Evolutionary conservation across 2,888 invertebrate species (phyloP), one percentile per base, ranked within the genome.

Genomic region (Camptogramma bilineatum): DNA sequence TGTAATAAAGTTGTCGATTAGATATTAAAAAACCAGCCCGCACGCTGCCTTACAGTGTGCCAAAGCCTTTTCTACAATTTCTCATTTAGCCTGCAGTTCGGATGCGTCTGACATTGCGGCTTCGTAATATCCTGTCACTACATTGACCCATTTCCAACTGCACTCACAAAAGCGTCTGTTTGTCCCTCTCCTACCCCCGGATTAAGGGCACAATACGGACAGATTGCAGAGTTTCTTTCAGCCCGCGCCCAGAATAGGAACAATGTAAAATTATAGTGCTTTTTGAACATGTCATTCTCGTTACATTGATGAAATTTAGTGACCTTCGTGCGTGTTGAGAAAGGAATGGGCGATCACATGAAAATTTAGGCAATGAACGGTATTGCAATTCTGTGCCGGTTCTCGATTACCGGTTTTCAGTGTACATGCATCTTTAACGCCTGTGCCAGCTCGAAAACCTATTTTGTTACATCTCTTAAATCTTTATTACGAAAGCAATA

Each of bases 51-150:
- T 73, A 34, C 39, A 52, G 47, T 39, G 16, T 48, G 34, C 34
- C 48, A 47, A 46, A 55, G 54, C 16, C 54, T 34, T 59, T 85
- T 84, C 77, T 81, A 82, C 84, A 84, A 87, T 90, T 89, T 88
- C 89, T 91, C 90, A 90, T 91, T 90, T 87, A 81, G 84, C 83
- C 79, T 70, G 74, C 78, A 78, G 80, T 83, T 82, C 85, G 86
- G 85, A 77, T 89, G 89, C 82, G 79, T 80, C 80, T 87, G 91
- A 88, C 90, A 77, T 73, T 81, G 88, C 76, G 87, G 88, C 83
- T 88, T 83, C 82, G 90, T 87, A 92, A 92, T 92, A 91, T 92
- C 91, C 91, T 90, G 91, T 85, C 84, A 80, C 79, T 78, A 75
- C 78, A 80, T 77, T 83, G 86, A 85, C 87, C 88, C 79, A 82